Base-by-base conservation (phyloP, 2,113 vertebrate genomes). In the Bothrops jararaca region DNA sequence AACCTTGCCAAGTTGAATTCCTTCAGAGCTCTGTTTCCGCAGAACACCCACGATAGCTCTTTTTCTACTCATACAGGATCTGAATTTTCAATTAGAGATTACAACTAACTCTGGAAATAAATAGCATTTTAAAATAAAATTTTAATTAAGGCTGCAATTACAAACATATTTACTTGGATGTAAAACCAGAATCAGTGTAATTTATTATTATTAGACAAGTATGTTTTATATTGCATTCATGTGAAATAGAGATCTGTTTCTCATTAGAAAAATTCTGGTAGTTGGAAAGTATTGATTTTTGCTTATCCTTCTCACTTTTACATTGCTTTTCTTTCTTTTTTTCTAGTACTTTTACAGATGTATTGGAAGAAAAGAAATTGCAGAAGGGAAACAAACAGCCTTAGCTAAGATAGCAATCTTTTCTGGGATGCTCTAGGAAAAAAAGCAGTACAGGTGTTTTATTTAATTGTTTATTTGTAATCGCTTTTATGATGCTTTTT, bases 41-140 rank as follows among this genome's bases (percentile, higher is more conserved):
- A 57, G n/a, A 54, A 57, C n/a, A 85, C 23, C 9, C 26, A 12
- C 11, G 11, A 56, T 26, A 24, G 69, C 7, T 57, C 24, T 42
- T 86, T 56, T 91, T 50, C 22, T 34, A 80, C 53, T 90, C 29
- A 74, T 23, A n/a, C 1, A 3, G 45, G 4, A 39, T 24, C 39
- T 91, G 50, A 54, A 85, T 48, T 56, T 91, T 91, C 86, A 86
- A 39, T 39, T 10, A 56, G 52, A 56, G 23, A 91, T 85, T 57
- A 57, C 90, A 86, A 22, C 26, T 48, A 86, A 57, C 4, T 86
- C 34, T 24, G 86, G 26, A 92, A 74, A 88, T 69, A 88, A 88
- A 54, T 88, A 88, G n/a, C 57, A 86, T 86, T 42, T 87, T 53
- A 86, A 88, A 88, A 88, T 92, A 88, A 48, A 92, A 18, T 54